Conservation (phyloP, 2,797 vertebrate species). For the Anguilla pacifica region DNA sequence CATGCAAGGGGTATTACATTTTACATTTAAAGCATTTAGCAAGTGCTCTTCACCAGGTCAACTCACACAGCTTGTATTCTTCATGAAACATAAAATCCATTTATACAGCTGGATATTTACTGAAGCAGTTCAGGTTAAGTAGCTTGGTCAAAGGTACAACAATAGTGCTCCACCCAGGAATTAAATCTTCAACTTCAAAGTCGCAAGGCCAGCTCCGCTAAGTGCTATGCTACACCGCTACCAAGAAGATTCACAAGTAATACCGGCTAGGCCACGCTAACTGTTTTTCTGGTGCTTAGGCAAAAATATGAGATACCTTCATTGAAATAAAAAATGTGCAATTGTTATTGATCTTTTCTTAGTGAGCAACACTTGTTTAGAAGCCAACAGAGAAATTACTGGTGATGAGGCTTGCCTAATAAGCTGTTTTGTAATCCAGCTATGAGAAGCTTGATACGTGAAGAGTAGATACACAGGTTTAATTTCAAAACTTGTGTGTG, state of each 20-base stretch:
- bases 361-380: background rate
- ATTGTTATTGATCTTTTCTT: background rate
- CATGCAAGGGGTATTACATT: background rate
- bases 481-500: background rate
- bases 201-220: background rate
- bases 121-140: background rate
- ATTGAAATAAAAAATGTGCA: background rate
- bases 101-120: background rate
- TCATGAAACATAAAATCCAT: background rate
- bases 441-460: background rate
- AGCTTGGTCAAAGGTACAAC: background rate
- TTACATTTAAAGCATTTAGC: background rate
- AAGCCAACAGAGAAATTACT: background rate
- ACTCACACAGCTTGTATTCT: background rate
- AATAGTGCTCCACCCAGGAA: background rate
- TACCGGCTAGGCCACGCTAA: background rate
- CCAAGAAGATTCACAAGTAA: background rate
- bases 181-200: background rate
- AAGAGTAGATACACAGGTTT: background rate
- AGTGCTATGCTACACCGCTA: background rate
- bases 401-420: background rate
- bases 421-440: background rate
- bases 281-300: background rate
- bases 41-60: background rate
- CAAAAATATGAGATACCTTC: background rate